Base-by-base conservation (phyloP, 2,113 vertebrate genomes). In the Marmota monax region DNA sequence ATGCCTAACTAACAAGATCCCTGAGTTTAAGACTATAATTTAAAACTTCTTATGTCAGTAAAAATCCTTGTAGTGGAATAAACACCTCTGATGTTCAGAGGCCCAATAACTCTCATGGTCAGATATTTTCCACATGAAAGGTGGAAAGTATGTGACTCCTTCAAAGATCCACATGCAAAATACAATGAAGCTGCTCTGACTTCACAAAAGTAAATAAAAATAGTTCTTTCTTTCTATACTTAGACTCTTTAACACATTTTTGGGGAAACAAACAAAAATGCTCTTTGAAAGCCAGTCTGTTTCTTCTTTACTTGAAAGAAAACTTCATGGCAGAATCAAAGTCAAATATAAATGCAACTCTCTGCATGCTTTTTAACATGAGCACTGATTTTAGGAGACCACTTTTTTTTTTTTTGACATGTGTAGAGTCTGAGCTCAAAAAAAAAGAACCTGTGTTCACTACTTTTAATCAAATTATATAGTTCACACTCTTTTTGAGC, bases 231-330 rank as follows among this genome's bases (percentile, higher is more conserved):
- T 85, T 92, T 91, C 65, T 88, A 72, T 70, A 73, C 22, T 74
- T 53, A 12, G 37, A 80, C 77, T 85, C 29, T 74, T 89, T 65
- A 91, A 61, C 53, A 84, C 5, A 63, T 12, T 65, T 91, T 45
- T 7, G 29, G 39, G 32, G 12, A 89, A 92, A 77, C 25, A 79
- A 85, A 89, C 42, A 90, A 72, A 45, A 95, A 65, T 32, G 32
- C 27, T 92, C 58, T 88, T 95, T 91, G 82, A 94, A 17, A 73
- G 34, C 16, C n/a, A 2, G 9, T 58, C 61, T 94, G 42, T 51
- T 95, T 94, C 34, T 78, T 91, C 70, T 83, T 79, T 78, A 51
- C 78, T 96, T 89, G 78, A 94, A 94, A 90, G 63, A 95, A 96
- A 93, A 39, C 17, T 72, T 92, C 48, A 58, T 29, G 11, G 18